phyloP scores from a whole-genome alignment of 2,797 vertebrate species.

The Xenentodon cancila region DNA sequence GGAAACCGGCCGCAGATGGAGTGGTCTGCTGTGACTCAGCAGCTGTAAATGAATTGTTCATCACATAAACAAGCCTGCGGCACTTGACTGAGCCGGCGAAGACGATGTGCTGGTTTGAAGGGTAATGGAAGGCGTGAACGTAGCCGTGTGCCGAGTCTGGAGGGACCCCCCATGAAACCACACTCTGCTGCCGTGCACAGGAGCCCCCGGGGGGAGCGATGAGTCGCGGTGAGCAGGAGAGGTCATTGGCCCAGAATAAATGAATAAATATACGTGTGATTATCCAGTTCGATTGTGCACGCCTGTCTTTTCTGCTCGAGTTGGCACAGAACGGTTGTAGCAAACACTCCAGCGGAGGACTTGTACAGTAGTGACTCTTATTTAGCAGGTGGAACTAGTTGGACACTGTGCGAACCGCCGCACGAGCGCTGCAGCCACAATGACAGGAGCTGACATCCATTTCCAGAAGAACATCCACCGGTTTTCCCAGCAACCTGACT shows the following conservation, averaged over 20 bases:
- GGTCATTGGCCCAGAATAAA: slow-evolving; percentile 27
- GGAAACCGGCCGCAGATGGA: too few species aligned
- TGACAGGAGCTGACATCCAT: not conserved
- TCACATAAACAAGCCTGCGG: slow-evolving; percentile 45
- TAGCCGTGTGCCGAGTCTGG: slow-evolving; percentile 12
- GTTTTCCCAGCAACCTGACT: slow-evolving; percentile 19
- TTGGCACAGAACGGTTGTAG: not conserved
- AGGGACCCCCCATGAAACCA: slow-evolving; percentile 1
- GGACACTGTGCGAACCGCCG: too few species aligned
- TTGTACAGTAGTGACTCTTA: slow-evolving; percentile 9
- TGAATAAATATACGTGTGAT: slow-evolving; percentile 31
- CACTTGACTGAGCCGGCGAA: slow-evolving; percentile 22
- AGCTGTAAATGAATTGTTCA: slow-evolving; percentile 44
- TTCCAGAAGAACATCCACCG: slow-evolving; percentile 30
- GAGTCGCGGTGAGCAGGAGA: slow-evolving; percentile 8
- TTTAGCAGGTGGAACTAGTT: not conserved
- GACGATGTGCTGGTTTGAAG: slow-evolving; percentile 40
- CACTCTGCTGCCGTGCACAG: not conserved
- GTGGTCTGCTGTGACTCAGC: slow-evolving; percentile 48
- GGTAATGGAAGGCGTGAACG: slow-evolving; percentile 29
- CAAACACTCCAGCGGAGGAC: not conserved
- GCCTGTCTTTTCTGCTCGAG: slow-evolving; percentile 23
- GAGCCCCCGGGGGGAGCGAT: slow-evolving; percentile 20
- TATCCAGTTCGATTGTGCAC: not conserved
- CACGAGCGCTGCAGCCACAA: not conserved